A percentile compares a stretch with the other conserved stretches of the same genome.
Conservation (phyloP, 2,797 vertebrate species). For the Semotilus atromaculatus region DNA sequence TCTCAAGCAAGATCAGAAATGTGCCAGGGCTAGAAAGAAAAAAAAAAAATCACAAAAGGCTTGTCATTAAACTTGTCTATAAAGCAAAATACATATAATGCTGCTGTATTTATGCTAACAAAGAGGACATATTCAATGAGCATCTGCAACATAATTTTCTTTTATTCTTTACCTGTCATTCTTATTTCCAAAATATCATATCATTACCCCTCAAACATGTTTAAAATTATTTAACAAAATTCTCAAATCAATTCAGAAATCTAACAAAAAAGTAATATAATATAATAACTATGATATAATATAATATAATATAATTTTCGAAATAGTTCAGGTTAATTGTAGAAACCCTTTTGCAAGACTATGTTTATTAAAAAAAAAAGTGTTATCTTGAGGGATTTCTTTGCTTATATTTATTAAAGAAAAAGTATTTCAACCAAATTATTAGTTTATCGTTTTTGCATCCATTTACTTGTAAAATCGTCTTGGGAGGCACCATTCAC, state of each 20-base stretch:
- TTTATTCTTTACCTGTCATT: conserved; percentile 30
- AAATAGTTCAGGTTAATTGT: no score
- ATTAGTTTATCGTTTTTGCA: background rate
- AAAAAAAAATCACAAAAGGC: conserved; percentile 67
- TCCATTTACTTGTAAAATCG: background rate
- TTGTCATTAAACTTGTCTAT: conserved; percentile 69
- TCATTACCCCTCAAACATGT: background rate
- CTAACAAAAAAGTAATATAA: no score
- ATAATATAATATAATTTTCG: background rate
- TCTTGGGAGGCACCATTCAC: conserved; percentile 3
- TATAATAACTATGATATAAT: background rate
- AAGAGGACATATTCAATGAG: conserved; percentile 53
- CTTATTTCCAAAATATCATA: background rate
- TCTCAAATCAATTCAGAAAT: background rate
- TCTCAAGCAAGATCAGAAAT: conserved; percentile 66
- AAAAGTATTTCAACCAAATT: background rate
- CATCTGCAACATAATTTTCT: conserved; percentile 52
- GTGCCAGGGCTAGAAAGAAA: conserved; percentile 66
- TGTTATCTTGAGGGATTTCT: background rate
- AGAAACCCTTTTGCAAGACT: no score
- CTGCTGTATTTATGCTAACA: conserved; percentile 46
- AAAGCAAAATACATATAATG: conserved; percentile 59
- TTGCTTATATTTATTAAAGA: background rate
- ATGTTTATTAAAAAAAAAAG: background rate
- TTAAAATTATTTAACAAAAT: background rate